Conservation (phyloP, 2,113 vertebrate species). For the Callionymus lyra region DNA sequence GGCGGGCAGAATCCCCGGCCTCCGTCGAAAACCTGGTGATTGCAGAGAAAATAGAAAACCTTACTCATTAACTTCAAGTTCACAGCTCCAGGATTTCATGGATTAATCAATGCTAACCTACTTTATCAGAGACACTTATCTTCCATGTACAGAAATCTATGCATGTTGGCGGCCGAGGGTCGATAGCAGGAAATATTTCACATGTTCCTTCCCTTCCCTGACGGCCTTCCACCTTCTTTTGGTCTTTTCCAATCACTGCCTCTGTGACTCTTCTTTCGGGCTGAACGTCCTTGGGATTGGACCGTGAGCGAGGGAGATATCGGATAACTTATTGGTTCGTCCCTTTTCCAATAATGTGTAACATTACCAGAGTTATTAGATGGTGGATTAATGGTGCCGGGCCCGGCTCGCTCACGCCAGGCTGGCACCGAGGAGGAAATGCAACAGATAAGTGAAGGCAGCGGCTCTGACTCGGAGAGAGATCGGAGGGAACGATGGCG, state of each 20-base stretch:
- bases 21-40: conserved; percentile 43
- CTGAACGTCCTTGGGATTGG: conserved; percentile 56
- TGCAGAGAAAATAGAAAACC: conserved; percentile 62
- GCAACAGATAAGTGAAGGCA: conserved; percentile 13
- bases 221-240: conserved; percentile 13
- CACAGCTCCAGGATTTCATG: conserved; percentile 66
- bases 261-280: conserved; percentile 20
- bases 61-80: conserved; percentile 71
- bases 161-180: conserved; percentile 63
- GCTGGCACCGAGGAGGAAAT: conserved; percentile 44
- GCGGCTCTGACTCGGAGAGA: not conserved
- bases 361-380: conserved; percentile 66
- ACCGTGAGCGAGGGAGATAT: conserved; percentile 40
- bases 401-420: conserved; percentile 47
- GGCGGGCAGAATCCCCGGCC: conserved; percentile 25
- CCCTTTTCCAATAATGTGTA: conserved; percentile 67
- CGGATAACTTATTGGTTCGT: conserved; percentile 65
- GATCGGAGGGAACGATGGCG: not conserved
- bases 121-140: conserved; percentile 79
- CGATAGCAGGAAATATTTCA: conserved; percentile 70
- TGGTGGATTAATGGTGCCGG: conserved; percentile 63
- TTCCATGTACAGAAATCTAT: conserved; percentile 71
- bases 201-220: conserved; percentile 49
- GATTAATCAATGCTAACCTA: conserved; percentile 80
- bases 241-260: conserved; percentile 24